Percentiles rank a stretch among this genome's conserved stretches.
Evolutionary conservation across 2,113 vertebrate species (phyloP).

Genomic region (Rhinogobius similis): DNA sequence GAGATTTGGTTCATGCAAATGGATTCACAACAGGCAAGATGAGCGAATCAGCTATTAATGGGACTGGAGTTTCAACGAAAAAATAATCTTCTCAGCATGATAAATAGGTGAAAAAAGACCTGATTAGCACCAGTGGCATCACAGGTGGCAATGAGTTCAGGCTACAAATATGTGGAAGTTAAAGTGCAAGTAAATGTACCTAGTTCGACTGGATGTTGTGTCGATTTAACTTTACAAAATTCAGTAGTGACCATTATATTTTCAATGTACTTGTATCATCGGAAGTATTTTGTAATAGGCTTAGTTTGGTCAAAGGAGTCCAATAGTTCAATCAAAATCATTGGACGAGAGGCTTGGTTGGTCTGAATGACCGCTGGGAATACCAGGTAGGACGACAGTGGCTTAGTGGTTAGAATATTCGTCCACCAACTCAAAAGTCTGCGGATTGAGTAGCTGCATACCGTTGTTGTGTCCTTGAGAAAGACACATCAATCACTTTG

Average conservation of each 20-base stretch:
- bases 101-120: constrained; percentile 4
- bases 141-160: constrained; percentile 21
- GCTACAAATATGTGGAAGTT: not conserved
- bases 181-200: not conserved
- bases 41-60: constrained; percentile 27
- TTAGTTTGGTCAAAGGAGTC: too few species aligned
- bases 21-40: constrained; percentile 37
- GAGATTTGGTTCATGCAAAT: constrained; percentile 64
- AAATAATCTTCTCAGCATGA: constrained; percentile 20
- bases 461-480: too few species aligned
- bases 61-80: constrained; percentile 24
- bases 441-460: too few species aligned
- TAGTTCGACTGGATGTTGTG: not conserved
- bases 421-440: too few species aligned
- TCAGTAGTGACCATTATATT: not conserved
- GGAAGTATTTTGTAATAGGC: too few species aligned
- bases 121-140: not conserved
- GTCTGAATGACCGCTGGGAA: too few species aligned
- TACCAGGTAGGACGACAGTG: too few species aligned
- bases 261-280: too few species aligned
- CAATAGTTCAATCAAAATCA: too few species aligned
- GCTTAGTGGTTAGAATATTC: too few species aligned
- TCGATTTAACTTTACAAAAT: not conserved
- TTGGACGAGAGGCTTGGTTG: too few species aligned
- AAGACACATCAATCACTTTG: too few species aligned